Evolutionary conservation across 2,888 invertebrate species (phyloP).

Genomic region (Sialis lutaria): DNA sequence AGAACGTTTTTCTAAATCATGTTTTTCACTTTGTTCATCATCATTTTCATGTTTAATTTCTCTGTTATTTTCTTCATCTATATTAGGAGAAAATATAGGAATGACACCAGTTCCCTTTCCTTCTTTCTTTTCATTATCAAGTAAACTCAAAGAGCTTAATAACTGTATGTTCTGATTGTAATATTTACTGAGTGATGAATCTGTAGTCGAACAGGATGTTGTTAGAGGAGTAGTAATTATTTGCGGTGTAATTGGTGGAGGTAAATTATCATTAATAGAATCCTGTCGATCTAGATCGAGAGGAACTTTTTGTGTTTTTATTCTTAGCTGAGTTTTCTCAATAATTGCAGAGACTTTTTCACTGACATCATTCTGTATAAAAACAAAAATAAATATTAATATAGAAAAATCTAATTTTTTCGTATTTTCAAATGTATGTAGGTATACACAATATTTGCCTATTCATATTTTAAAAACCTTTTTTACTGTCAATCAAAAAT

Average conservation of each 20-base stretch:
- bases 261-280: conserved; percentile 11
- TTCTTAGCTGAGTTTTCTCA: conserved; percentile 53
- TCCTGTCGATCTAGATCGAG: conserved; percentile 30
- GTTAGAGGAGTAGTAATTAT: conserved; percentile 8
- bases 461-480: too few species aligned
- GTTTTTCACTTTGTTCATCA: too few species aligned
- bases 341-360: conserved; percentile 55
- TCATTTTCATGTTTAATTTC: too few species aligned
- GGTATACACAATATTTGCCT: too few species aligned
- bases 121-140: conserved; percentile 14
- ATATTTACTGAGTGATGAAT: conserved; percentile 10
- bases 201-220: conserved; percentile 4
- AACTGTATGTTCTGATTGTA: conserved; percentile 21
- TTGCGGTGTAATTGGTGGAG: conserved; percentile 14
- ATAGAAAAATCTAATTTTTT: too few species aligned
- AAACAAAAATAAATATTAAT: conserved; percentile 7
- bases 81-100: background rate
- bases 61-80: too few species aligned
- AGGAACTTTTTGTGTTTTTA: conserved; percentile 45
- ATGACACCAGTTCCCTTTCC: background rate
- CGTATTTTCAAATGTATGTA: too few species aligned
- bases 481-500: too few species aligned
- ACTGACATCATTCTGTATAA: conserved; percentile 48
- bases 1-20: too few species aligned
- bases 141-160: conserved; percentile 11